Percentiles rank a stretch among this genome's conserved stretches.
Conservation (phyloP, 2,797 vertebrate species). For the Austrolebias charrua region DNA sequence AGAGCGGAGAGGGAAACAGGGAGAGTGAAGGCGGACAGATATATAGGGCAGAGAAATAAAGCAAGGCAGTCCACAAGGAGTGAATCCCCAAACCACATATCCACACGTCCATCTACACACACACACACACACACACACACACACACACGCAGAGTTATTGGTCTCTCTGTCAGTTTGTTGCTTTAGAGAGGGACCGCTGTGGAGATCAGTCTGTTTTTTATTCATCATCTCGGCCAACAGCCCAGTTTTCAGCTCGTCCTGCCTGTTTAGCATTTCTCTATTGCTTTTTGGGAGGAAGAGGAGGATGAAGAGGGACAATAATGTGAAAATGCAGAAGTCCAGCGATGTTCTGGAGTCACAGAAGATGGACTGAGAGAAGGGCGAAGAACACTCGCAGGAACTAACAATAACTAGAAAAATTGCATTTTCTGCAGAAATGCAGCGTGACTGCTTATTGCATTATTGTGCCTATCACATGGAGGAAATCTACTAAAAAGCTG, state of each 20-base stretch:
- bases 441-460: too few relatives aligned
- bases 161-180: constrained; percentile 52
- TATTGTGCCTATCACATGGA: too few relatives aligned
- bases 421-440: too few relatives aligned
- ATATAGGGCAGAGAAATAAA: constrained; percentile 76
- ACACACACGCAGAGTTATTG: constrained; percentile 48
- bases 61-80: constrained; percentile 58
- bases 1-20: constrained; percentile 47
- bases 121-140: constrained; percentile 28
- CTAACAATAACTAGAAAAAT: too few relatives aligned
- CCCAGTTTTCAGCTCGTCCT: constrained; percentile 42
- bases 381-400: neutral
- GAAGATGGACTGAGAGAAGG: constrained; percentile 11
- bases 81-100: constrained; percentile 52
- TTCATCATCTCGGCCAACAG: constrained; percentile 60
- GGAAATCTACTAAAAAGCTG: too few relatives aligned
- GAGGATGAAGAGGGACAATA: constrained; percentile 17
- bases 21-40: constrained; percentile 58
- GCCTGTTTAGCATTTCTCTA: constrained; percentile 44
- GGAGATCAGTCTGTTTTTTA: constrained; percentile 50
- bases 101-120: constrained; percentile 18
- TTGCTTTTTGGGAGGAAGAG: constrained; percentile 7
- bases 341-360: neutral
- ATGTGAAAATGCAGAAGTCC: constrained; percentile 26
- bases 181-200: constrained; percentile 54